Percentiles rank a stretch among this genome's conserved stretches.
These are phyloP conservation scores for Manis crassicaudata DNA, from an alignment of 2,797 vertebrate species.

Conservation along the genomic window DNA sequence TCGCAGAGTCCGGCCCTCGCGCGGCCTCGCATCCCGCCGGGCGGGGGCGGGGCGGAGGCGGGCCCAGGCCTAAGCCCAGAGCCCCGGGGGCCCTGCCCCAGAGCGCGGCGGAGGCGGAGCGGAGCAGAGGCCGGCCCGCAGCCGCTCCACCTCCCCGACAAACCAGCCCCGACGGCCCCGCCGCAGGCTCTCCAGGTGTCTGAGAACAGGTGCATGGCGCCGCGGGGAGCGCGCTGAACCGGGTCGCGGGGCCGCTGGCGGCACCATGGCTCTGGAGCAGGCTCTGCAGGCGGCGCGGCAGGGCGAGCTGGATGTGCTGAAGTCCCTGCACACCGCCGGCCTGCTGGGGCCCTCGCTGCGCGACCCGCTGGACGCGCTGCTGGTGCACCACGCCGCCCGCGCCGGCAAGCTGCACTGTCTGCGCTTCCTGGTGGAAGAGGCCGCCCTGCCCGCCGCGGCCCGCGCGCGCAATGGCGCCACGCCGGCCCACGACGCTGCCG, in stretches of 20 bases:
- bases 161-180: neutral
- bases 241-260: constrained; percentile 48
- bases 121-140: neutral
- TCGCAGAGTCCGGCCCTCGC: neutral
- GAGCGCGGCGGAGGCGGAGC: constrained; percentile 58
- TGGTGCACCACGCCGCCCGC: constrained; percentile 94
- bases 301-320: constrained; percentile 91
- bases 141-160: neutral
- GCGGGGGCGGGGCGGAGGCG: neutral
- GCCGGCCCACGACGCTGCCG: constrained; percentile 96
- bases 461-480: constrained; percentile 94
- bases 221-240: neutral
- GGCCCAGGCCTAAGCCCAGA: neutral
- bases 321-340: constrained; percentile 87
- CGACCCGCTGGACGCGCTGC: constrained; percentile 92
- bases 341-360: constrained; percentile 85
- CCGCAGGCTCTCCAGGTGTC: neutral
- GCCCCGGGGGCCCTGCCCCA: neutral
- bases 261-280: constrained; percentile 90
- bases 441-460: constrained; percentile 86
- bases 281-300: constrained; percentile 91
- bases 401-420: constrained; percentile 92
- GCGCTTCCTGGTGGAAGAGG: constrained; percentile 94
- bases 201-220: neutral
- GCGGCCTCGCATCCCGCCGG: neutral